Conservation (phyloP, 2,113 vertebrate genomes). For the Sialia sialis region DNA sequence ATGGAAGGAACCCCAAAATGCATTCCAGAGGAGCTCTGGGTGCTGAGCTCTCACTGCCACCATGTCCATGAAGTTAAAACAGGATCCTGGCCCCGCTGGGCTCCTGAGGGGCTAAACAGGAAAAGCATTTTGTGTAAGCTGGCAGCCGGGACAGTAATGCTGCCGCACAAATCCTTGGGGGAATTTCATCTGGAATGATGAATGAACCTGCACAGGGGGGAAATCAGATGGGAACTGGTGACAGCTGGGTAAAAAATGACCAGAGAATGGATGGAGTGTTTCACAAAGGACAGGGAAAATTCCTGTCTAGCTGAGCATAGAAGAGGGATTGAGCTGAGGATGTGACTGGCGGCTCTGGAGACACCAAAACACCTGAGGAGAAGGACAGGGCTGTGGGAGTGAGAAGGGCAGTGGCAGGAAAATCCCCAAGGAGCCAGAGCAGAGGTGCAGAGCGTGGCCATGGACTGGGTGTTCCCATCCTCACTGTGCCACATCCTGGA, state of each 20-base stretch:
- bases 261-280: background rate
- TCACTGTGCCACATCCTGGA: accelerated
- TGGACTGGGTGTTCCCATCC: background rate
- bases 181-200: background rate
- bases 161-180: background rate
- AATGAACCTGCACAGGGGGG: background rate
- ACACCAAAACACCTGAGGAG: background rate
- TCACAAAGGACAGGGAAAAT: background rate
- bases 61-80: background rate
- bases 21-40: background rate
- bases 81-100: background rate
- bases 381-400: background rate
- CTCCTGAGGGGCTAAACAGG: background rate
- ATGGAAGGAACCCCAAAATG: accelerated
- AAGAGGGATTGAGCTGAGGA: background rate
- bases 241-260: background rate
- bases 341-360: background rate
- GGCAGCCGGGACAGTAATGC: background rate
- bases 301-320: background rate
- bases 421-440: accelerated
- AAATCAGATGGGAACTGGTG: background rate
- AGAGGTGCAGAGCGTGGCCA: background rate
- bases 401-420: background rate
- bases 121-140: background rate
- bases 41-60: accelerated